These are phyloP conservation scores for Spilogale gracilis DNA, from an alignment of 2,113 vertebrate species.

Conservation along the genomic window DNA sequence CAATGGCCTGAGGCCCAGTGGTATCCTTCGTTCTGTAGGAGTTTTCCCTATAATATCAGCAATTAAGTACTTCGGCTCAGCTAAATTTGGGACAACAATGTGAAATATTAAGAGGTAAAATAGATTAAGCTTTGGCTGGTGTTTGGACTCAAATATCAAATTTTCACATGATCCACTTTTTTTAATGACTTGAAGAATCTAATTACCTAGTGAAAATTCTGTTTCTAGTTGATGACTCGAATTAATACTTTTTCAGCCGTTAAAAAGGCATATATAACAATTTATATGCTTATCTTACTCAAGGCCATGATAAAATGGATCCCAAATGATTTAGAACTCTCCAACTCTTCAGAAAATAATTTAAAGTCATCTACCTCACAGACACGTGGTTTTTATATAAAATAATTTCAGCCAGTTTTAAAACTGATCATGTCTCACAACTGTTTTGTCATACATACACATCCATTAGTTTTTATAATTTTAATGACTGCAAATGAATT, in stretches of 20 bases:
- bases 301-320: background rate
- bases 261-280: background rate
- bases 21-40: conserved; percentile 56
- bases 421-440: background rate
- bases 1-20: background rate
- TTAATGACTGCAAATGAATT: conserved; percentile 56
- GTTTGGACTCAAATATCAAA: conserved; percentile 55
- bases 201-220: background rate
- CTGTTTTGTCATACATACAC: background rate
- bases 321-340: background rate
- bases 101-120: conserved; percentile 51
- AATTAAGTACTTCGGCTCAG: conserved; percentile 18
- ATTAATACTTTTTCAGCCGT: background rate
- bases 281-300: conserved; percentile 11
- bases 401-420: conserved; percentile 42
- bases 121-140: conserved; percentile 53
- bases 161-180: conserved; percentile 16
- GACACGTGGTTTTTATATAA: background rate
- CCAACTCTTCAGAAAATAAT: background rate
- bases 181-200: conserved; percentile 54
- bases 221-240: background rate
- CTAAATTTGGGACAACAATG: conserved; percentile 63
- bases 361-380: background rate
- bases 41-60: conserved; percentile 7
- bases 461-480: conserved; percentile 57